Evolutionary conservation across 2,113 vertebrate species (phyloP).

Genomic region (Cyphomyrus discorhynchus): DNA sequence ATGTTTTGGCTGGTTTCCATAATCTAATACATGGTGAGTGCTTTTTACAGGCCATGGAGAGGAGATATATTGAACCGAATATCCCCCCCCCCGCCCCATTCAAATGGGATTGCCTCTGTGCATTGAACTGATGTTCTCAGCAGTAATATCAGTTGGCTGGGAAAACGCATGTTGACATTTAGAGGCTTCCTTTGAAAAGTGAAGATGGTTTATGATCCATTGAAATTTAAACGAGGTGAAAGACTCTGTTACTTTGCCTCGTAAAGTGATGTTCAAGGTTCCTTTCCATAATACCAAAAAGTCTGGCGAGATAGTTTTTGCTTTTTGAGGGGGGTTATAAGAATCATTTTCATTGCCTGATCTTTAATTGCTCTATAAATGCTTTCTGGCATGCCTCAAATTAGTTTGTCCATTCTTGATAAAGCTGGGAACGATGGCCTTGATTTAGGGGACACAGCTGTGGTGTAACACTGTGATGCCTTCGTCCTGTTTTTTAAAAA

Average conservation of each 20-base stretch:
- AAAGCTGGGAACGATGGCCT: background rate
- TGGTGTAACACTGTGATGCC: background rate
- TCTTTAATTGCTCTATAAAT: background rate
- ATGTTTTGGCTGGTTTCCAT: constrained; percentile 56
- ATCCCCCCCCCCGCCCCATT: constrained; percentile 8
- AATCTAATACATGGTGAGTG: constrained; percentile 54
- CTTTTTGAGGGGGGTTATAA: background rate
- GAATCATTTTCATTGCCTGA: background rate
- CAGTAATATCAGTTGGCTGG: constrained; percentile 22
- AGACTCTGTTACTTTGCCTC: constrained; percentile 25
- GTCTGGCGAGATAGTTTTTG: background rate
- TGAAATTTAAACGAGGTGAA: constrained; percentile 29
- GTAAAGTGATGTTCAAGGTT: constrained; percentile 15
- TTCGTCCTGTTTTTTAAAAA: background rate
- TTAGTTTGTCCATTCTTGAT: background rate
- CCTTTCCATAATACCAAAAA: background rate
- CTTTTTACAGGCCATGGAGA: constrained; percentile 54
- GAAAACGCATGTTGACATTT: constrained; percentile 30
- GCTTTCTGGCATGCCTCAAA: constrained; percentile 40
- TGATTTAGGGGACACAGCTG: background rate
- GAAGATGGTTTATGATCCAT: constrained; percentile 26
- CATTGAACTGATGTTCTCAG: constrained; percentile 24
- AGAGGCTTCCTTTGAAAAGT: constrained; percentile 15
- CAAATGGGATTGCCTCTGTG: constrained; percentile 28
- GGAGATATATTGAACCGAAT: constrained; percentile 39